Evolutionary conservation across 2,797 vertebrate species (phyloP).

Genomic region (Bradypodion ventrale): DNA sequence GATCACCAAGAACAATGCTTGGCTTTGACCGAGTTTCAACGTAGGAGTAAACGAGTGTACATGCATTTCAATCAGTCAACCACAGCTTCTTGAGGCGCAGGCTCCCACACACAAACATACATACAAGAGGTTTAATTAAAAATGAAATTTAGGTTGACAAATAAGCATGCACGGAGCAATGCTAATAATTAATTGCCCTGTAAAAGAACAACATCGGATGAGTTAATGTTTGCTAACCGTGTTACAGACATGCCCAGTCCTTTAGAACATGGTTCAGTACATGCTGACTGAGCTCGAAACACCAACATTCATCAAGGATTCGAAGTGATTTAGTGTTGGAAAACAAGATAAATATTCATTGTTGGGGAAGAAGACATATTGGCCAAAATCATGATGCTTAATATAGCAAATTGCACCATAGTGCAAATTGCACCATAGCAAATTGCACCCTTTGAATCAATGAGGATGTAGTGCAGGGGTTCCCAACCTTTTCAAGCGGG

Average conservation of each 20-base stretch:
- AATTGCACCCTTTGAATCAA: too few species aligned
- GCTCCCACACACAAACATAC: neutral
- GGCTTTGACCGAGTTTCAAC: slow-evolving; percentile 28
- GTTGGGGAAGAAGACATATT: neutral
- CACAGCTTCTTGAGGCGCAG: slow-evolving; percentile 36
- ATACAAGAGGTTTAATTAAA: slow-evolving; percentile 39
- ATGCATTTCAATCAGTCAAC: slow-evolving; percentile 25
- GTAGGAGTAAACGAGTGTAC: slow-evolving; percentile 14
- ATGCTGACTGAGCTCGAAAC: neutral
- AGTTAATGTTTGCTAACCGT: rapidly evolving
- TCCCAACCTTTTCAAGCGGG: too few species aligned
- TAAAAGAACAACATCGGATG: neutral
- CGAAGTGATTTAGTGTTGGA: neutral
- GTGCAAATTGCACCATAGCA: too few species aligned
- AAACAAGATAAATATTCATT: neutral
- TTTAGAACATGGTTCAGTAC: neutral
- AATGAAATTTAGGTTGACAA: slow-evolving; percentile 37
- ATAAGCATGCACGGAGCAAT: slow-evolving; percentile 32
- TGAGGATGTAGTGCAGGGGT: too few species aligned
- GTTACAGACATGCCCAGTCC: neutral
- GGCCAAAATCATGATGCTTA: neutral
- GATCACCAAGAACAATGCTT: slow-evolving; percentile 37
- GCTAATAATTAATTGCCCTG: slow-evolving; percentile 41
- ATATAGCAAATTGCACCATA: too few species aligned
- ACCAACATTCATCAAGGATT: neutral